Evolutionary conservation across 1,140 invertebrate species (phyloP).

Genomic region (Hirudo medicinalis): DNA sequence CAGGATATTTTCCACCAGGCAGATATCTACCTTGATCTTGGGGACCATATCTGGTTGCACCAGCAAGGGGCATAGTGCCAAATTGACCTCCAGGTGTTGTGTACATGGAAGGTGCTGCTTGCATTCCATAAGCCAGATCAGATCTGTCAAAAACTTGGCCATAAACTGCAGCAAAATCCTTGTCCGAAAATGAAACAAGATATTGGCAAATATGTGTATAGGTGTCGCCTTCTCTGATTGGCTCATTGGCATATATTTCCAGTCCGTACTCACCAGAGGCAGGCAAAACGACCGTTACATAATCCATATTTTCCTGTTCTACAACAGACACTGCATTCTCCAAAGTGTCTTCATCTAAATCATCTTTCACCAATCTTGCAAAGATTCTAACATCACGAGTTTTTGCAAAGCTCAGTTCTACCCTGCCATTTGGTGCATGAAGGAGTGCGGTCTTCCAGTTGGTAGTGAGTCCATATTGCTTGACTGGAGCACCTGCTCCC

Average conservation of each 20-base stretch:
- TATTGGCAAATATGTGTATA: constrained; percentile 39
- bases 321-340: constrained; percentile 17
- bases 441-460: constrained; percentile 28
- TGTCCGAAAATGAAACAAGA: constrained; percentile 24
- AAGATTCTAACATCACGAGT: constrained; percentile 18
- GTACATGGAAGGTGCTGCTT: constrained; percentile 23
- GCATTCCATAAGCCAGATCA: constrained; percentile 19
- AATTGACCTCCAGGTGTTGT: constrained; percentile 30
- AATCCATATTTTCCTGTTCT: constrained; percentile 21
- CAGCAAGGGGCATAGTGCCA: constrained; percentile 9
- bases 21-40: neutral
- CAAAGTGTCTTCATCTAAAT: constrained; percentile 20
- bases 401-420: constrained; percentile 24
- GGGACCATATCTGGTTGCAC: constrained; percentile 1
- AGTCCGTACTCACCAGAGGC: constrained; percentile 40
- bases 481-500: constrained; percentile 37
- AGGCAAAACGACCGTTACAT: constrained; percentile 26
- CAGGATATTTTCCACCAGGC: neutral
- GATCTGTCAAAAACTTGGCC: constrained; percentile 23
- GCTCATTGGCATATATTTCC: constrained; percentile 42
- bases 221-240: constrained; percentile 35
- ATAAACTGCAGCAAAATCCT: constrained; percentile 20
- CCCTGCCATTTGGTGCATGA: constrained; percentile 23
- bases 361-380: constrained; percentile 22
- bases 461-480: constrained; percentile 36